phyloP scores from a whole-genome alignment of 2,888 invertebrate species.

The Cosmia pyralina region DNA sequence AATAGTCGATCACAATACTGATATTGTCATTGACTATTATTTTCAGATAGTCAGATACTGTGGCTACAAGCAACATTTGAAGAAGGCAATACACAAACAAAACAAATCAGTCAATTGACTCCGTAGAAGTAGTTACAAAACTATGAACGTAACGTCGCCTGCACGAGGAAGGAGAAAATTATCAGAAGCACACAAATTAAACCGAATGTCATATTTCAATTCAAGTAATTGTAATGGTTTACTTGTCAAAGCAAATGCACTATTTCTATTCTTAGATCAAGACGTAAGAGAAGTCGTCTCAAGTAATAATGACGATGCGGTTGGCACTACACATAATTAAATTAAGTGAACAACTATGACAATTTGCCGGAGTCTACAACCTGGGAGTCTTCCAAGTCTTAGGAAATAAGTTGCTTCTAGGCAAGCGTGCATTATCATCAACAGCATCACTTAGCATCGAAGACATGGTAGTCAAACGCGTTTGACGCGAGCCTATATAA shows the following conservation, averaged over 20 bases:
- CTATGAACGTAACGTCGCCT: background rate
- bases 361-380: background rate
- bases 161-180: conserved; percentile 1
- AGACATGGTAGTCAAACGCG: background rate
- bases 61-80: background rate
- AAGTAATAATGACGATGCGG: background rate
- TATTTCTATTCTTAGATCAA: conserved; percentile 24
- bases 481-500: no score
- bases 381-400: background rate
- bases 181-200: conserved; percentile 8
- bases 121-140: background rate
- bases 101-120: conserved; percentile 1
- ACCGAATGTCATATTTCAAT: conserved; percentile 11
- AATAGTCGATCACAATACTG: background rate
- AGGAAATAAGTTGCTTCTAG: background rate
- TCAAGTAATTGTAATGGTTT: conserved; percentile 20
- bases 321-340: conserved; percentile 1
- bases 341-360: background rate
- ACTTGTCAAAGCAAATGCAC: conserved; percentile 17
- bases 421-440: background rate
- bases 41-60: background rate
- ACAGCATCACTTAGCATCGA: no score
- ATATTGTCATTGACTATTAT: no score
- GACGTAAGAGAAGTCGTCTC: background rate
- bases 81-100: background rate